These are phyloP conservation scores for Kryptopterus vitreolus DNA, from an alignment of 2,797 vertebrate genomes.

Conservation along the genomic window DNA sequence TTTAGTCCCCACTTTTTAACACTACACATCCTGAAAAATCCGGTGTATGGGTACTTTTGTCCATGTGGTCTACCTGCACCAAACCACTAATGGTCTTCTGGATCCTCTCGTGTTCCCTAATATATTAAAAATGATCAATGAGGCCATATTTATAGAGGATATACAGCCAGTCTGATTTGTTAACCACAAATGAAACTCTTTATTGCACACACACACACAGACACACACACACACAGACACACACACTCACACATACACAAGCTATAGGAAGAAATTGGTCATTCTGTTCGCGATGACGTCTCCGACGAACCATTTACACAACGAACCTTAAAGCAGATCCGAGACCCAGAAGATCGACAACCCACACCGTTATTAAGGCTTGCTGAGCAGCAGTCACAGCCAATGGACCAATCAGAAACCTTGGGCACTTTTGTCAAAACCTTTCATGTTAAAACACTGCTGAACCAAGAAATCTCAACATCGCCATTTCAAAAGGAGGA, in stretches of 20 bases:
- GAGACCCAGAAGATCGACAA: neutral
- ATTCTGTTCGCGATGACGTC: neutral
- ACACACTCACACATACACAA: no score
- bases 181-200: neutral
- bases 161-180: no score
- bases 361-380: neutral
- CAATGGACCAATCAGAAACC: neutral
- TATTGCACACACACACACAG: no score
- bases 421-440: conserved; percentile 46
- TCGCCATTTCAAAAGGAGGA: conserved; percentile 4
- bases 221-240: no score
- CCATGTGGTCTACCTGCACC: no score
- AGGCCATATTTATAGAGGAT: no score
- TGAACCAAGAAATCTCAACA: conserved; percentile 38
- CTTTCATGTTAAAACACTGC: conserved; percentile 38
- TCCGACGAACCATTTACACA: neutral
- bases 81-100: no score
- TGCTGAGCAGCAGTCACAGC: neutral
- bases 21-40: no score
- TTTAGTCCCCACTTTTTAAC: no score
- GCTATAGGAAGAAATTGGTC: neutral
- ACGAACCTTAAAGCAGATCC: conserved; percentile 19
- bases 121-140: no score
- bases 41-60: no score
- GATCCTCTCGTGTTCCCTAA: no score